Evolutionary conservation across 1,140 invertebrate genomes (phyloP), one percentile per base, ranked within the genome.

Genomic region (Drosophila pseudoananassae): DNA sequence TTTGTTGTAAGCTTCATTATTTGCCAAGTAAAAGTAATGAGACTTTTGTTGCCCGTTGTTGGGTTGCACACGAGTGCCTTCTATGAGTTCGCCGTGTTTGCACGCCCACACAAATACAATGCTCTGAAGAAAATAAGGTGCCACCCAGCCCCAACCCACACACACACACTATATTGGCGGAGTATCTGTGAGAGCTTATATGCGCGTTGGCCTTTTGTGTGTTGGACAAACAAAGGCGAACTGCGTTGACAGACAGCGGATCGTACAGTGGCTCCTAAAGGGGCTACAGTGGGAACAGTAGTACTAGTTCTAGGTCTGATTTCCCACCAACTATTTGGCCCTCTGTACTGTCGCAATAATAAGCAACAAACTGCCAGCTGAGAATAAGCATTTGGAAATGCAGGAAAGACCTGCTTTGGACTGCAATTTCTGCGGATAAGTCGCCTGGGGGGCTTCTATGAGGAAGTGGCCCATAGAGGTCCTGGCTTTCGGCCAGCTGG

Each of bases 1-100:
- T 46, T 72, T 73, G 57, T 61, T 82, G 82, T 82, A 81, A 61
- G 82, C 82, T 87, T 85, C 78, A 85, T 85, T 85, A 85, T 85
- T 85, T 85, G 82, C 82, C 82, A 88, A 87, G 83, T 87, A 87
- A 87, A 87, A 87, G 82, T 87, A 87, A 87, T 87, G 82, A 87
- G 82, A 87, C 82, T 87, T 87, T 87, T 87, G 82, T 85, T 85
- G 82, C 77, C 78, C 10, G 5, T 87, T 87, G 82, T 87, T 87
- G 83, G 73, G 82, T 87, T 82, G 78, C 82, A 87, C 82, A 87
- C 87, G 82, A 88, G 74, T 87, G 83, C 78, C 82, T 85, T 75
- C 69, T 72, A 76, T 76, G 82, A 73, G 49, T 73, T 61, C 77
- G 73, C 77, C 87, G 53, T 77, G 71, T 77, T 84, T 77, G 60